Evolutionary conservation across 1,140 invertebrate genomes (phyloP).

Genomic region (Pseudachorutes palmiensis): DNA sequence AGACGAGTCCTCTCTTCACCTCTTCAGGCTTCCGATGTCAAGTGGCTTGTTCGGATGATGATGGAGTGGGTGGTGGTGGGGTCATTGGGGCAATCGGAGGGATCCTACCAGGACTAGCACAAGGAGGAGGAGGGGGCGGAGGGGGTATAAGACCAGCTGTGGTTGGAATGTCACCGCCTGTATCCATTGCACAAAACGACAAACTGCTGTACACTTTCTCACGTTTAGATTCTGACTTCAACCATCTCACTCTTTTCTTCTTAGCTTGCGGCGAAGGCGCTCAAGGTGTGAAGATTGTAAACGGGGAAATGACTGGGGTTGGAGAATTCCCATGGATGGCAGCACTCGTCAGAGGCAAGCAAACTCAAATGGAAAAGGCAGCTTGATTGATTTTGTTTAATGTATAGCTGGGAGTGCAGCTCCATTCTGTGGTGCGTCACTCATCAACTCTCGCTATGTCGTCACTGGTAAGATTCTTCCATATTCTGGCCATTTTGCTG

Average conservation of each 20-base stretch:
- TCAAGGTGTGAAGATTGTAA: constrained; percentile 26
- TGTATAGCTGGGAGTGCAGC: constrained; percentile 1
- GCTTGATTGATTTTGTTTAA: neutral
- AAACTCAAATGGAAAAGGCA: too few species aligned
- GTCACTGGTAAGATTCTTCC: constrained; percentile 9
- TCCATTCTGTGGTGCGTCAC: constrained; percentile 34
- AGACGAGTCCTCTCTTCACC: constrained; percentile 27
- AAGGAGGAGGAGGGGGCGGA: too few species aligned
- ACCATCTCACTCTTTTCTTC: neutral
- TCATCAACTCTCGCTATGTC: constrained; percentile 22
- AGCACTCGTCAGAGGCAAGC: constrained; percentile 20
- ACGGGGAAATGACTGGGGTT: constrained; percentile 28
- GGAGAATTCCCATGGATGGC: constrained; percentile 39
- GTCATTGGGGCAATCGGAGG: neutral
- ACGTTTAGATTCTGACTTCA: neutral
- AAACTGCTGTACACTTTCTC: neutral
- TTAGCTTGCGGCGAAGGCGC: constrained; percentile 25
- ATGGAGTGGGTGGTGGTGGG: constrained; percentile 4
- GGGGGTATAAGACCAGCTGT: too few species aligned
- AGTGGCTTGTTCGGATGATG: constrained; percentile 28
- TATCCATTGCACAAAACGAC: too few species aligned
- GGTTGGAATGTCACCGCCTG: too few species aligned
- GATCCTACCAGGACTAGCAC: too few species aligned
- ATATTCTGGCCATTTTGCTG: neutral
- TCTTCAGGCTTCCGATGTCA: constrained; percentile 27